Conservation (phyloP, 2,797 vertebrate genomes). For the Notolepis coatsorum region DNA sequence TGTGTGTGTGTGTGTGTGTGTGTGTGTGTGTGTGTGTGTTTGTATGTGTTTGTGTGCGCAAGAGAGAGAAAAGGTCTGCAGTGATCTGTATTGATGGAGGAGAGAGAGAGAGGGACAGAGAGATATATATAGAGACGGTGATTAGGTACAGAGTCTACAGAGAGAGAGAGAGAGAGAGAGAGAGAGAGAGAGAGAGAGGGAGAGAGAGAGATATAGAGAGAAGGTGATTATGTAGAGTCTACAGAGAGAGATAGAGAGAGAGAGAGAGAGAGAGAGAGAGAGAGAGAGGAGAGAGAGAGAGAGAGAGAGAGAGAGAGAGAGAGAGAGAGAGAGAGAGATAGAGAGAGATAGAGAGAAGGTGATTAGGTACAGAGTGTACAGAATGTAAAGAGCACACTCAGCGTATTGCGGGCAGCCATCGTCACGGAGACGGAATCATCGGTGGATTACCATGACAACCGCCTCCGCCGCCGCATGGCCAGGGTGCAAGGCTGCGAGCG, state of each 20-base stretch:
- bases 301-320: constrained; percentile 42
- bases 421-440: constrained; percentile 73
- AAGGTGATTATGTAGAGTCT: no score
- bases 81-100: background rate
- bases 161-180: background rate
- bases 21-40: constrained; percentile 20
- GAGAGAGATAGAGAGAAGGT: constrained; percentile 38
- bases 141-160: no score
- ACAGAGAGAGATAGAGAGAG: constrained; percentile 40
- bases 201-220: no score
- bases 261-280: constrained; percentile 44
- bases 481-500: constrained; percentile 59
- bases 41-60: background rate
- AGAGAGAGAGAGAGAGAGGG: background rate
- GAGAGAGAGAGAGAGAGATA: no score
- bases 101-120: constrained; percentile 31
- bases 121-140: no score
- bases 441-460: constrained; percentile 79
- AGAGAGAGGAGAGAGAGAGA: constrained; percentile 39
- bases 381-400: constrained; percentile 72
- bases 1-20: background rate
- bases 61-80: constrained; percentile 16
- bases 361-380: constrained; percentile 56
- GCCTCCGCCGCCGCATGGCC: constrained; percentile 66
- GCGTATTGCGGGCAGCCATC: constrained; percentile 70